Base-by-base conservation (phyloP, 2,113 vertebrate species). In the Pelecanus crispus region DNA sequence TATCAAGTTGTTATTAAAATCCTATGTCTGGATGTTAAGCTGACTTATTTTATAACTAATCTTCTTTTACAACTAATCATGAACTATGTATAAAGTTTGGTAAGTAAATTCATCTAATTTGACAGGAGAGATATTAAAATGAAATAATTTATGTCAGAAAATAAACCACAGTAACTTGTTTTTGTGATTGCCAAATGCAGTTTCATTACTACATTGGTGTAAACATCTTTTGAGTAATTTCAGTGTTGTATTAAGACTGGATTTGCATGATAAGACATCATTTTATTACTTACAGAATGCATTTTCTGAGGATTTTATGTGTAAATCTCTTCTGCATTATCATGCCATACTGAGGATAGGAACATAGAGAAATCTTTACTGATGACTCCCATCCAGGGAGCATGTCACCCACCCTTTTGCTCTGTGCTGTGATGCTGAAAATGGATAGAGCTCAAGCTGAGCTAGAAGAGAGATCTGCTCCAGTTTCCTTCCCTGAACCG, bases 21-120 rank as follows among this genome's bases (percentile, higher is more conserved):
- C 91, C 86, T 97, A 40, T 96, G 79, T 89, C 75, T 96, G 89
- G 83, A 94, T 97, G 66, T 86, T 96, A 98, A 97, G 73, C 82
- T 96, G 95, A 98, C 81, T 97, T 97, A 97, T 94, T 97, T 96
- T 97, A 94, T 53, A 97, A 88, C 90, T 96, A 98, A 98, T 97
- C 97, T 91, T 95, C 95, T 98, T 97, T 97, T 95, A 96, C 68
- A 96, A 96, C 68, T 97, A 96, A 98, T 96, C 92, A 90, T 91
- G 92, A 97, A 95, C 78, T 96, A 91, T 95, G 84, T 96, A 90
- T 94, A 97, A 97, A 97, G 88, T 97, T 96, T 95, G 70, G 78
- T 97, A 96, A 97, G 96, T 97, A 98, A 98, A 98, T 97, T 95
- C 59, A 97, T 97, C 86, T 97, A 97, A 97, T 98, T 96, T 98